phyloP scores from a whole-genome alignment of 2,113 vertebrate genomes.

The Sturnira hondurensis region DNA sequence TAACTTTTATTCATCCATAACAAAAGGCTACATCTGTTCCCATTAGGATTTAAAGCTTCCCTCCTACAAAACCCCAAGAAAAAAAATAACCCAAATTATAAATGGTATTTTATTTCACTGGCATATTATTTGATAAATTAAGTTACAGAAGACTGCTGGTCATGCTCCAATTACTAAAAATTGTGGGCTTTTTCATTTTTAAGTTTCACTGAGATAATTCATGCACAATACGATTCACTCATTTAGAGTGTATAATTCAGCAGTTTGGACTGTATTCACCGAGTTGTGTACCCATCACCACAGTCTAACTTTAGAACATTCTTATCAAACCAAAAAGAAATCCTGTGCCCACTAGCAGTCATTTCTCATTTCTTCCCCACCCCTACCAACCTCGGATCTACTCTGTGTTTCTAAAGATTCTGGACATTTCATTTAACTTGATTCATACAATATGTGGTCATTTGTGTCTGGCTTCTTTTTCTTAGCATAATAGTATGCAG shows the following conservation, averaged over 20 bases:
- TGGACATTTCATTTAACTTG: not conserved
- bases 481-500: not conserved
- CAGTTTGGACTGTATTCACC: not conserved
- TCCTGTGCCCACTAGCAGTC: not conserved
- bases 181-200: not conserved
- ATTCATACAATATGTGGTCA: rapidly evolving
- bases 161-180: not conserved
- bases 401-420: not conserved
- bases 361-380: not conserved
- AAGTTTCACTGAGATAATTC: not conserved
- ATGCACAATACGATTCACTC: not conserved
- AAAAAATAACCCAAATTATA: not conserved
- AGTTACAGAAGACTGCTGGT: not conserved
- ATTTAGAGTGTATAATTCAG: not conserved
- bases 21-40: not conserved
- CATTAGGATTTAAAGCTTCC: not conserved
- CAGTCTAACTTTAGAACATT: not conserved
- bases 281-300: not conserved
- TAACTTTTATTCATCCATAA: not conserved
- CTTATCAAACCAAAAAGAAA: not conserved
- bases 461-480: not conserved
- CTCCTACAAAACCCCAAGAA: not conserved
- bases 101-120: not conserved
- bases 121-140: not conserved
- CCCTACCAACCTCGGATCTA: not conserved